Percentiles rank a stretch among this genome's conserved stretches.
These are phyloP conservation scores for Synanthedon vespiformis DNA, from an alignment of 2,888 invertebrate genomes.

Conservation along the genomic window DNA sequence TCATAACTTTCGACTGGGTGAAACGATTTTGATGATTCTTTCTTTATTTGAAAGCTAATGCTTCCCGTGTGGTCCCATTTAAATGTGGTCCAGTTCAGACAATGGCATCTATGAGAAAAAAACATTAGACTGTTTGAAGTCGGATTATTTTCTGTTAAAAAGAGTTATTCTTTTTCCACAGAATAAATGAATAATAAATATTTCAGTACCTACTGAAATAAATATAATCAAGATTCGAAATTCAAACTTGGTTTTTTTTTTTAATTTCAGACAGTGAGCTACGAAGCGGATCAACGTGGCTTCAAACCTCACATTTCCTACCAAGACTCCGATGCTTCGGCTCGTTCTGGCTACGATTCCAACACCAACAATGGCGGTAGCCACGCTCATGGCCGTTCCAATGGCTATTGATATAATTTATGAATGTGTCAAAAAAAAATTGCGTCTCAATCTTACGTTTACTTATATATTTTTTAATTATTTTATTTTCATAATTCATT, in stretches of 20 bases:
- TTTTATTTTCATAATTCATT: conserved; percentile 6
- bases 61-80: too few relatives aligned
- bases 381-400: conserved; percentile 13
- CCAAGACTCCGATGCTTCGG: conserved; percentile 60
- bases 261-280: conserved; percentile 69
- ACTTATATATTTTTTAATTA: conserved; percentile 5
- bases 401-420: conserved; percentile 3
- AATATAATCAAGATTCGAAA: conserved; percentile 3
- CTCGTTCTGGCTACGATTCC: conserved; percentile 40
- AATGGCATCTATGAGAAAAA: too few relatives aligned
- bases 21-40: too few relatives aligned
- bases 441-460: conserved; percentile 11
- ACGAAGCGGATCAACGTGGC: conserved; percentile 75
- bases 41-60: too few relatives aligned
- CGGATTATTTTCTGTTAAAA: too few relatives aligned
- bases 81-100: too few relatives aligned
- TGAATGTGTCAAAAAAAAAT: neutral
- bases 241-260: neutral
- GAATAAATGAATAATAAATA: too few relatives aligned
- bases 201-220: too few relatives aligned
- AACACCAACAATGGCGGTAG: conserved; percentile 29
- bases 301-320: conserved; percentile 76
- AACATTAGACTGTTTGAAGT: too few relatives aligned
- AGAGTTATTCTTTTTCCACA: too few relatives aligned
- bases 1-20: too few relatives aligned